Base-by-base conservation (phyloP, 2,888 invertebrate genomes). In the Emmelina monodactyla region DNA sequence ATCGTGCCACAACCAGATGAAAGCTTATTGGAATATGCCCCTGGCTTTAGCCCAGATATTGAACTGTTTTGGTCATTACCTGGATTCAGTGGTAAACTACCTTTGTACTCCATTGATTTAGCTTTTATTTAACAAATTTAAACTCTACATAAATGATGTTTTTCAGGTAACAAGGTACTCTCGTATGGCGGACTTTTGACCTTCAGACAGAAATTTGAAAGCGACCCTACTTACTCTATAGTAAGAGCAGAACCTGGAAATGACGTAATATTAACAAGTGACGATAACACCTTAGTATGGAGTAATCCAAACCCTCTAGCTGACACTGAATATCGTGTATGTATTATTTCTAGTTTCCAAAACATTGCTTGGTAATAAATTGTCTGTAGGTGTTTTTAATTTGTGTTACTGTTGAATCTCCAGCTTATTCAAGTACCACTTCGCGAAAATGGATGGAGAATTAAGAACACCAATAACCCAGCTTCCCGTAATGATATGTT, bases 121-220 rank as follows among this genome's bases (percentile, higher is more conserved):
- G 9, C 19, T 19, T 19, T 19, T 6, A 6, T 19, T 19, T 19
- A 19, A 19, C 5, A 19, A 6, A 19, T 19, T 6, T 6, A 19
- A 19, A 19, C 5, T 19, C 5, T 19, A 19, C 5, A 6, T 19
- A 19, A 19, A 6, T 6, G 19, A 5, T 5, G 19, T 9, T 28
- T 30, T 4, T 2, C 41, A 56, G 90, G 89, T 28, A 88, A 90
- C 54, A 82, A 91, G 73, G 82, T 96, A 5, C 83, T 89, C 37
- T 94, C 96, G 0, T 97, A 96, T 58, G 95, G 95, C 1, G 96
- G 96, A 1, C 82, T 82, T 34, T 63, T 97, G 3, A 85, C 86
- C 11, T 85, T 94, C 40, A 88, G 87, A 0, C 87, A 94, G 50
- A 82, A 83, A 38, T 92, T 88, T 49, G 80, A 83, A 3, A 84